Evolutionary conservation across 2,113 vertebrate genomes (phyloP).

Genomic region (Gymnogyps californianus): DNA sequence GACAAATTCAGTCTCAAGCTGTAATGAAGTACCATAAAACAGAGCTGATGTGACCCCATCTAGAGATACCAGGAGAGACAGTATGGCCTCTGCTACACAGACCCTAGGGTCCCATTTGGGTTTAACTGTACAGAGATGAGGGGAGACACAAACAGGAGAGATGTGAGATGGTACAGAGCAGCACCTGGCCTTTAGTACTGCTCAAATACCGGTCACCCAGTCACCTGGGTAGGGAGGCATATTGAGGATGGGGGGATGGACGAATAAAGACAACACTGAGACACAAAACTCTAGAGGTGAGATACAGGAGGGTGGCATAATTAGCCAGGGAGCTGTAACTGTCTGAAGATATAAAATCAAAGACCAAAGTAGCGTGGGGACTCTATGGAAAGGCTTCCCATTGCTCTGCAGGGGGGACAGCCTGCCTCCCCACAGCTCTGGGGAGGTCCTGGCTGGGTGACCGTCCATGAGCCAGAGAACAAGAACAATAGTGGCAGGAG

Average conservation of each 20-base stretch:
- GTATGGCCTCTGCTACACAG: neutral
- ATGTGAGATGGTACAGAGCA: neutral
- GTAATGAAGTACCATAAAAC: neutral
- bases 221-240: neutral
- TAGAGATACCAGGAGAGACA: neutral
- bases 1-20: neutral
- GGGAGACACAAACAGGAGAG: neutral
- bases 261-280: neutral
- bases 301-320: neutral
- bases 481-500: constrained; percentile 48
- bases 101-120: neutral
- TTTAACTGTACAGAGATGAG: neutral
- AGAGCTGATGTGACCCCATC: neutral
- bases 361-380: neutral
- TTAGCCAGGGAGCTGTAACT: neutral
- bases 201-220: neutral
- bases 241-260: neutral
- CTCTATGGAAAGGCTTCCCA: neutral
- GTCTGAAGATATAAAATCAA: neutral
- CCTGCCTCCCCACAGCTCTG: neutral
- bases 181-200: neutral
- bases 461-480: neutral
- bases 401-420: neutral
- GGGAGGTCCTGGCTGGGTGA: constrained; percentile 5
- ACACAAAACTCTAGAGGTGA: neutral